Base-by-base conservation (phyloP, 2,113 vertebrate species). In the Choloepus hoffmanni region DNA sequence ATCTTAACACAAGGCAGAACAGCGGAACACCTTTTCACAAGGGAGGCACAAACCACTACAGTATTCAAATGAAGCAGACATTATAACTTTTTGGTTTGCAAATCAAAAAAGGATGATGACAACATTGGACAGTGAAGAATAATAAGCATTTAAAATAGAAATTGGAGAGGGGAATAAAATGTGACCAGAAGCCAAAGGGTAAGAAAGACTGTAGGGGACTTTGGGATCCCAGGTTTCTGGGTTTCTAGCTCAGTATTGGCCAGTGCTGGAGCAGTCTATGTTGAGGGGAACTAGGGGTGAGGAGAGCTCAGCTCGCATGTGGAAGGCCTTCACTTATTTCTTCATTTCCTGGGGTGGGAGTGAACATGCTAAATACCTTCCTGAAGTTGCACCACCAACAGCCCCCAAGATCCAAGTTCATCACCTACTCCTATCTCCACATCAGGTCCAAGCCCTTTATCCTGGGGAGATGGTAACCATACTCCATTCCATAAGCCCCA, bases 391-490 rank as follows among this genome's bases (percentile, higher is more conserved):
- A 98, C 55, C 97, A 99, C 0, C 98, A 97, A 36, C 19, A 87
- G 53, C 98, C 99, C 3, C 98, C 98, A 11, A 93, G 98, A 1
- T 98, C 99, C 0, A 99, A 99, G 97, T 99, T 99, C 67, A 0
- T 99, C 72, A 96, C 99, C 7, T 99, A 99, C 91, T 0, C 97
- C 0, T 99, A 99, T 48, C 99, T 99, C 72, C 99, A 99, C 95
- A 99, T 99, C 98, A 98, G 99, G 98, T 98, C 90, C 98, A 99
- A 99, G 99, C 99, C 98, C 95, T 99, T 99, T 87, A 18, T 99
- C 99, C 5, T 99, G 99, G 99, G 99, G 99, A 89, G 99, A 99
- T 43, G 99, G 99, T 40, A 99, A 98, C 97, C 99, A 99, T 96
- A 92, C 85, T 30, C 98, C 99, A 2, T 99, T 99, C 98, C 99